A percentile compares a stretch with the other conserved stretches of the same genome.
phyloP scores from a whole-genome alignment of 2,888 invertebrate genomes.

The Uloborus plumipes region DNA sequence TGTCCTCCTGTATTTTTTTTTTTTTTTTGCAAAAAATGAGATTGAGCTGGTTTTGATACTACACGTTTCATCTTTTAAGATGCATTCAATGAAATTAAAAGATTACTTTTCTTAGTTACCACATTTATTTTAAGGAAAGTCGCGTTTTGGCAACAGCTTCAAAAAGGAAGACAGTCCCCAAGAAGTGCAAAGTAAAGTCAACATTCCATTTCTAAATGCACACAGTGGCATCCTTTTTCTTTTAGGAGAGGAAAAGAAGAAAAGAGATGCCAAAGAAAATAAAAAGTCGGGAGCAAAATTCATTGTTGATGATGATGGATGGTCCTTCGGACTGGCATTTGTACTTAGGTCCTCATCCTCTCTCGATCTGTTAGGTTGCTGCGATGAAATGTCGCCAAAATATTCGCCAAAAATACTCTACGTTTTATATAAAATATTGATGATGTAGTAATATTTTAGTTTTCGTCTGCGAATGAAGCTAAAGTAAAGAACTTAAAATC shows the following conservation, averaged over 20 bases:
- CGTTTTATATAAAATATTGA: not conserved
- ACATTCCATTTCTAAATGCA: conserved; percentile 56
- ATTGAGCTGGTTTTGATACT: too few relatives aligned
- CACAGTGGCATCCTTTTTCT: conserved; percentile 48
- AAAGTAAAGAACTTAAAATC: not conserved
- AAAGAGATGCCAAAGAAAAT: conserved; percentile 17
- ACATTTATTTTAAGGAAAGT: too few relatives aligned
- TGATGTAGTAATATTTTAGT: not conserved
- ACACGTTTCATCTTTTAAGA: too few relatives aligned
- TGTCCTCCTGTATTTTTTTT: too few relatives aligned
- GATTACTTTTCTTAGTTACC: not conserved
- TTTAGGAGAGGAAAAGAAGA: conserved; percentile 12
- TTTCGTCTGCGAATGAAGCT: not conserved
- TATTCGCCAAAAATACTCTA: conserved; percentile 1
- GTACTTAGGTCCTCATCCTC: conserved; percentile 53
- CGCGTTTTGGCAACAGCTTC: not conserved
- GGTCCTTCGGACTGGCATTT: conserved; percentile 43
- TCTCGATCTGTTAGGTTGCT: conserved; percentile 48
- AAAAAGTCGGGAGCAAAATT: conserved; percentile 59
- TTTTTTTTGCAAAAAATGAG: too few relatives aligned
- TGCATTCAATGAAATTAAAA: too few relatives aligned
- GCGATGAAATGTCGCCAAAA: conserved; percentile 37
- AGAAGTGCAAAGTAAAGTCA: conserved; percentile 51
- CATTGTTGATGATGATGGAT: conserved; percentile 65
- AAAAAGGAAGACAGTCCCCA: not conserved